Percentiles rank a stretch among this genome's conserved stretches.
Conservation (phyloP, 2,888 invertebrate species). For the Megamerina dolium region DNA sequence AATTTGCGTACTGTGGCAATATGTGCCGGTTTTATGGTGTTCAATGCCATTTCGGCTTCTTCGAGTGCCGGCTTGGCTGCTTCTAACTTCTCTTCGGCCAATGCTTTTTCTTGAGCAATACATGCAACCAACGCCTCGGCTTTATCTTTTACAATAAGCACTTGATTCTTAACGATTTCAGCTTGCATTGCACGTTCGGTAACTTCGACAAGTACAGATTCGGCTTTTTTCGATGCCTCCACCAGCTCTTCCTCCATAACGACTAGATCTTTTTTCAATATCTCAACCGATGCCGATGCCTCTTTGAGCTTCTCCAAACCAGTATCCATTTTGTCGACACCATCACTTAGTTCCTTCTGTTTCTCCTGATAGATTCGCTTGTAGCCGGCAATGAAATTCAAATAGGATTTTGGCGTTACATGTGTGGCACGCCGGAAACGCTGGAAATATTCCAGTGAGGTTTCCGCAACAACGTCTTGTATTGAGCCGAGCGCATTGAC, state of each 20-base stretch:
- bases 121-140: slow-evolving; percentile 82
- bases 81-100: slow-evolving; percentile 88
- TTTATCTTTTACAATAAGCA: slow-evolving; percentile 92
- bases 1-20: slow-evolving; percentile 92
- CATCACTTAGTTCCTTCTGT: slow-evolving; percentile 81
- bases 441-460: slow-evolving; percentile 82
- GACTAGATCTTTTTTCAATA: slow-evolving; percentile 84
- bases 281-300: slow-evolving; percentile 88
- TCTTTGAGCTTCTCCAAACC: slow-evolving; percentile 92
- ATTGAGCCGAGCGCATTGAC: slow-evolving; percentile 88
- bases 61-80: slow-evolving; percentile 93
- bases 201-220: slow-evolving; percentile 79
- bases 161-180: slow-evolving; percentile 91
- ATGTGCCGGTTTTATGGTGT: slow-evolving; percentile 94
- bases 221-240: slow-evolving; percentile 87
- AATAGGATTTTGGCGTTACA: slow-evolving; percentile 94
- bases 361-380: slow-evolving; percentile 89
- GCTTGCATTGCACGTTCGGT: slow-evolving; percentile 92
- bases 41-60: slow-evolving; percentile 90
- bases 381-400: slow-evolving; percentile 92
- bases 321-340: slow-evolving; percentile 90
- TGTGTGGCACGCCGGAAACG: slow-evolving; percentile 89
- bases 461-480: slow-evolving; percentile 84
- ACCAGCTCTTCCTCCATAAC: slow-evolving; percentile 92
- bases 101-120: slow-evolving; percentile 83